Evolutionary conservation across 2,888 invertebrate genomes (phyloP), one percentile per base, ranked within the genome.

Genomic region (Gymnocheta viridis): DNA sequence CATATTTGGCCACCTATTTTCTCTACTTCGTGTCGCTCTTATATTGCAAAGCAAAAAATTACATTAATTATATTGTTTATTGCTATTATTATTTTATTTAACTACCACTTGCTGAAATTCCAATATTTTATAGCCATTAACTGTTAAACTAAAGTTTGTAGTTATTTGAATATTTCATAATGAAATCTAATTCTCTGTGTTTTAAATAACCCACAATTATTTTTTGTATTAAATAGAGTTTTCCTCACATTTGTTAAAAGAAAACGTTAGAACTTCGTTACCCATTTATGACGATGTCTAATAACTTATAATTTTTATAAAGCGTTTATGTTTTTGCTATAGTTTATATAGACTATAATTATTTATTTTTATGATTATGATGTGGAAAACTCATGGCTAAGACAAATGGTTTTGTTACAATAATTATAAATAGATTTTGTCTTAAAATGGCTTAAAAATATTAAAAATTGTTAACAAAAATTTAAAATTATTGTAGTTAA

Each of bases 401-500:
- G 29, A 56, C 49, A 70, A 78, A 70, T 70, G 41, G 19, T 41
- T 60, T 78, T 62, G 27, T 32, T 60, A 29, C 4, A 24, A 73
- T 67, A 80, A 83, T 83, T 83, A 83, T 67, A 77, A 80, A 83
- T 62, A 80, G 83, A 83, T 80, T 83, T 76, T 72, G 79, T 58
- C 83, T 80, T 67, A 66, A 83, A 76, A 80, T 83, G 76, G 73
- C 58, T 49, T n/a, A 17, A 24, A 7, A 54, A n/a, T 38, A 49
- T 7, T 9, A 44, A n/a, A 22, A n/a, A 66, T 12, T 41, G 41
- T 19, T 38, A 60, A 29, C 1, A 7, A 27, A 62, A 10, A 17
- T 17, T 47, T 29, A 32, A 56, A 32, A 2, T 9, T 10, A 47
- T 58, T 32, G n/a, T 5, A 7, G 17, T 14, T 10, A 22, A 32